phyloP scores from a whole-genome alignment of 92 coral and sea anemone species.

The Isaurus tuberculatus region DNA sequence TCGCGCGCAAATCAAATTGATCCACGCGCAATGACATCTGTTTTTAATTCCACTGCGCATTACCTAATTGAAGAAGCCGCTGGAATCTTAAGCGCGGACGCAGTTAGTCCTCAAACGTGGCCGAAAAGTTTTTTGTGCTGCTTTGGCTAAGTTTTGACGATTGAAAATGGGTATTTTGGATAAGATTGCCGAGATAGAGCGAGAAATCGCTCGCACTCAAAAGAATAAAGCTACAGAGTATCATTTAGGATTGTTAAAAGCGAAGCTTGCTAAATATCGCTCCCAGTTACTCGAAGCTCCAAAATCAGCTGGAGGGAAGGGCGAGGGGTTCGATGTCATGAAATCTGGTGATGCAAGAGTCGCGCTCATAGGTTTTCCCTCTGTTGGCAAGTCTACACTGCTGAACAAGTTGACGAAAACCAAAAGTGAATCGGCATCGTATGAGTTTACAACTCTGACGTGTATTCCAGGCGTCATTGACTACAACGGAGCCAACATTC shows the following conservation, averaged over 20 bases:
- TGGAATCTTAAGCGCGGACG: slow-evolving; percentile 4
- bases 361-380: slow-evolving; percentile 96
- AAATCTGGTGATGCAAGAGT: slow-evolving; percentile 99
- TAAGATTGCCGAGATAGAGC: slow-evolving; percentile 91
- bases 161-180: slow-evolving; percentile 92
- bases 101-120: slow-evolving; percentile 23
- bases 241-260: slow-evolving; percentile 93
- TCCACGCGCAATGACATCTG: slow-evolving; percentile 3
- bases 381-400: slow-evolving; percentile 96
- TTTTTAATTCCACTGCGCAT: slow-evolving; percentile 26
- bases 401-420: slow-evolving; percentile 91
- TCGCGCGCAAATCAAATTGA: slow-evolving; percentile 36
- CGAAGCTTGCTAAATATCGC: slow-evolving; percentile 97
- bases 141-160: not conserved
- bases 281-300: slow-evolving; percentile 93
- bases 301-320: slow-evolving; percentile 86
- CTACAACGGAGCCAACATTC: slow-evolving; percentile 95
- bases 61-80: slow-evolving; percentile 5
- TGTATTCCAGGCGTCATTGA: slow-evolving; percentile 99
- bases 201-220: slow-evolving; percentile 97
- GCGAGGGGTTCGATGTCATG: slow-evolving; percentile 99
- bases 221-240: slow-evolving; percentile 99
- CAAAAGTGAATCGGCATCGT: slow-evolving; percentile 88
- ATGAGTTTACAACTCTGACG: slow-evolving; percentile 95
- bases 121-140: not conserved